Evolutionary conservation across 2,888 invertebrate genomes (phyloP).

Genomic region (Diplolepis rosae): DNA sequence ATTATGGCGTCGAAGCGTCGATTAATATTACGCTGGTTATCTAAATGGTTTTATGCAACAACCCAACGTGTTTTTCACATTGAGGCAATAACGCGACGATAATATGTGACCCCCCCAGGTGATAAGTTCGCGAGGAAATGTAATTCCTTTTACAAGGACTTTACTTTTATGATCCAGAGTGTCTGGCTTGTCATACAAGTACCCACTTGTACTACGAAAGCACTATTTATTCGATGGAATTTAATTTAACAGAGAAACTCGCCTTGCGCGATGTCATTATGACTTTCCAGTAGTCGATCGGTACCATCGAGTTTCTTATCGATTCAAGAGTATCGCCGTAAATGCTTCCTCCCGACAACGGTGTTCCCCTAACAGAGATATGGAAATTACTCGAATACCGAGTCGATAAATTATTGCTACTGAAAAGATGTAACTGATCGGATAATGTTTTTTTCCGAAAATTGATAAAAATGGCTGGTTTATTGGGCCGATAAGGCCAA

Average conservation of each 20-base stretch:
- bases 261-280: neutral
- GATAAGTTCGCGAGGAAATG: neutral
- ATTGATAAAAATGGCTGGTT: conserved; percentile 8
- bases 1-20: neutral
- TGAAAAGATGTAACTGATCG: conserved; percentile 4
- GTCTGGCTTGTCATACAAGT: neutral
- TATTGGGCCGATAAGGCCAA: neutral
- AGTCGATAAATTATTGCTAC: neutral
- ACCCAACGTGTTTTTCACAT: conserved; percentile 5
- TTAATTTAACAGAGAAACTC: conserved; percentile 3
- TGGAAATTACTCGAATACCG: conserved; percentile 4
- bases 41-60: conserved; percentile 23
- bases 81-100: neutral
- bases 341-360: neutral
- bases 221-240: neutral
- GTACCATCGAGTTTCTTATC: neutral
- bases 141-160: neutral
- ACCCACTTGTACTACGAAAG: neutral
- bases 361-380: neutral
- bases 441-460: neutral
- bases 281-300: conserved; percentile 8
- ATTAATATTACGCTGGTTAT: conserved; percentile 10
- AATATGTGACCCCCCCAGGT: neutral
- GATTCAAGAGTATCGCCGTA: conserved; percentile 4
- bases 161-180: neutral